These are phyloP conservation scores for Taenioides sp. DNA, from an alignment of 2,797 vertebrate genomes.

Conservation along the genomic window DNA sequence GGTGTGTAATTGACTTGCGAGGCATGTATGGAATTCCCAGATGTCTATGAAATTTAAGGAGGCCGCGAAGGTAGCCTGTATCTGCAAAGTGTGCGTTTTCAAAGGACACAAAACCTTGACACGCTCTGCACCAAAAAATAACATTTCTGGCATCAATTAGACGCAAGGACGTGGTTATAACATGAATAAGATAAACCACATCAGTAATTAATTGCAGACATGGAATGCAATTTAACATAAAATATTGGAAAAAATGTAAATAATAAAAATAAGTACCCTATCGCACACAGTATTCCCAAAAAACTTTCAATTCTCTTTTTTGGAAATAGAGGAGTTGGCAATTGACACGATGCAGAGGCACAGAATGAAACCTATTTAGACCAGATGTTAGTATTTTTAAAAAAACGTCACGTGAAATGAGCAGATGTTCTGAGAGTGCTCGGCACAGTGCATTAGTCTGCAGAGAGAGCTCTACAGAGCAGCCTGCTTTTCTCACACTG, in stretches of 20 bases:
- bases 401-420: constrained; percentile 89
- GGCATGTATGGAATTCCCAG: constrained; percentile 97
- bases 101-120: constrained; percentile 30
- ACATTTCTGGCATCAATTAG: constrained; percentile 13
- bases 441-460: constrained; percentile 70
- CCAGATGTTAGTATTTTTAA: constrained; percentile 91
- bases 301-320: constrained; percentile 53
- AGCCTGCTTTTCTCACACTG: constrained; percentile 22
- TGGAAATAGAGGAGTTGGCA: constrained; percentile 76
- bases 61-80: constrained; percentile 82
- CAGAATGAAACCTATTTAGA: constrained; percentile 91
- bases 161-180: not conserved
- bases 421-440: constrained; percentile 88
- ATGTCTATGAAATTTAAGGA: constrained; percentile 94
- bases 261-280: constrained; percentile 10
- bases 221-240: not conserved
- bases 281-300: too few species aligned
- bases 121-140: constrained; percentile 7
- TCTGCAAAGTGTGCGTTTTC: constrained; percentile 62
- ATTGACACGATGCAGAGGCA: constrained; percentile 86
- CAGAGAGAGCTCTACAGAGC: constrained; percentile 60
- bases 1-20: constrained; percentile 95
- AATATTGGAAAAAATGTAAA: not conserved
- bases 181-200: not conserved
- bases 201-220: not conserved